Conservation (phyloP, 1,140 invertebrate genomes). For the Condylostylus longicornis region DNA sequence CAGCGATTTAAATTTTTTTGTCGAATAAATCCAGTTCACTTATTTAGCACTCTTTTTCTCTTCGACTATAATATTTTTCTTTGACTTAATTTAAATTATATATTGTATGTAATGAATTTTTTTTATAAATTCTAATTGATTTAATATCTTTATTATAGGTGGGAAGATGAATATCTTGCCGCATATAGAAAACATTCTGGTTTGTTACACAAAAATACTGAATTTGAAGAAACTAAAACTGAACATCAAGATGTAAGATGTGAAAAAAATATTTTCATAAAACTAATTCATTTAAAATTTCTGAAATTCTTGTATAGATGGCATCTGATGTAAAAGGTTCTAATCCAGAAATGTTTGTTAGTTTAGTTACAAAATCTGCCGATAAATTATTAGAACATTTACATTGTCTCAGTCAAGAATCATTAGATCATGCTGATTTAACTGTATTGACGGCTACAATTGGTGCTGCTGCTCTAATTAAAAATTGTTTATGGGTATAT, state of each 20-base stretch:
- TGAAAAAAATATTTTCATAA: not conserved
- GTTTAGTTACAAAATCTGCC: conserved; percentile 49
- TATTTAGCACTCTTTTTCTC: no score
- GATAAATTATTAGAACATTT: conserved; percentile 55
- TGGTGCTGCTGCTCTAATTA: conserved; percentile 57
- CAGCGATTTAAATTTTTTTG: no score
- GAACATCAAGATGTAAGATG: not conserved
- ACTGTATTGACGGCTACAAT: conserved; percentile 60
- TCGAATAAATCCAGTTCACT: no score
- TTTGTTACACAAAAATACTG: conserved; percentile 28
- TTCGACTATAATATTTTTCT: no score
- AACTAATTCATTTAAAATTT: no score
- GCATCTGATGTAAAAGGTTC: conserved; percentile 49
- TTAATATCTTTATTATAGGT: conserved; percentile 16
- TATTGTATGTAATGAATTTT: no score
- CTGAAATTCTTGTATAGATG: no score
- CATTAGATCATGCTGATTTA: conserved; percentile 62
- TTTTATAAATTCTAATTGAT: not conserved
- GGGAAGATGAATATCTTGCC: conserved; percentile 32
- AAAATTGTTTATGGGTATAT: conserved; percentile 60
- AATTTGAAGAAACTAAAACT: conserved; percentile 13
- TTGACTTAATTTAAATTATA: no score
- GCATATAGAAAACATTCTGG: conserved; percentile 35
- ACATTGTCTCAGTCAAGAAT: conserved; percentile 60
- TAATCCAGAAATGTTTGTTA: conserved; percentile 53